phyloP scores from a whole-genome alignment of 2,113 vertebrate genomes.

The Carlito syrichta region DNA sequence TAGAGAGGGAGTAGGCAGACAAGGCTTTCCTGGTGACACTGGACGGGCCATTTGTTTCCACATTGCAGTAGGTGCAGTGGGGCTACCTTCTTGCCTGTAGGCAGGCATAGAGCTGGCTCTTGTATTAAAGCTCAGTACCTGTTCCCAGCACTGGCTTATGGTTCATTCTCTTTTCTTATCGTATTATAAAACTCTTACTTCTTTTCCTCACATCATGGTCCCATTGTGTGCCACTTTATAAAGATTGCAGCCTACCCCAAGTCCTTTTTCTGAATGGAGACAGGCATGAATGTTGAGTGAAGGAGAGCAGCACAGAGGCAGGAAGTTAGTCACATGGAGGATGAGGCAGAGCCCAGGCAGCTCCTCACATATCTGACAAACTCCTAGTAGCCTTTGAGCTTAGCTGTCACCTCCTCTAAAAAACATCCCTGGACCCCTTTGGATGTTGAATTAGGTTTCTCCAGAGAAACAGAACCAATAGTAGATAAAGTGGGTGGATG shows the following conservation, averaged over 20 bases:
- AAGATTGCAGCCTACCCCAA: constrained; percentile 21
- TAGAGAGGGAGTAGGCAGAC: not conserved
- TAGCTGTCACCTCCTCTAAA: not conserved
- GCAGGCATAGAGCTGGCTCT: not conserved
- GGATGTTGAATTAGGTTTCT: not conserved
- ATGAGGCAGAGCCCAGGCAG: not conserved
- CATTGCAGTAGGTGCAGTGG: not conserved
- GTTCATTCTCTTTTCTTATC: constrained; percentile 1
- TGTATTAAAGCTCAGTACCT: not conserved
- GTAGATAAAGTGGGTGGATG: not conserved
- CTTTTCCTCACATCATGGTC: constrained; percentile 19
- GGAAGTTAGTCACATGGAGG: not conserved
- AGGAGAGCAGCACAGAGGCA: not conserved
- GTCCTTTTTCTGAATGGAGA: not conserved
- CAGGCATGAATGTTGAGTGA: not conserved
- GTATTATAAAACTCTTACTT: constrained; percentile 31
- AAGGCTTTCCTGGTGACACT: too few species aligned
- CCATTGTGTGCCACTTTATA: constrained; percentile 36
- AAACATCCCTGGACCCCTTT: not conserved
- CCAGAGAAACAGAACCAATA: not conserved
- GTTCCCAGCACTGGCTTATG: not conserved
- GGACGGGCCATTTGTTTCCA: not conserved
- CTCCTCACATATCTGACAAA: not conserved
- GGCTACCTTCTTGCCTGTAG: not conserved
- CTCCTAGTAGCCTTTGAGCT: not conserved